phyloP scores from a whole-genome alignment of 1,140 invertebrate genomes.

The Liolophura sinensis region DNA sequence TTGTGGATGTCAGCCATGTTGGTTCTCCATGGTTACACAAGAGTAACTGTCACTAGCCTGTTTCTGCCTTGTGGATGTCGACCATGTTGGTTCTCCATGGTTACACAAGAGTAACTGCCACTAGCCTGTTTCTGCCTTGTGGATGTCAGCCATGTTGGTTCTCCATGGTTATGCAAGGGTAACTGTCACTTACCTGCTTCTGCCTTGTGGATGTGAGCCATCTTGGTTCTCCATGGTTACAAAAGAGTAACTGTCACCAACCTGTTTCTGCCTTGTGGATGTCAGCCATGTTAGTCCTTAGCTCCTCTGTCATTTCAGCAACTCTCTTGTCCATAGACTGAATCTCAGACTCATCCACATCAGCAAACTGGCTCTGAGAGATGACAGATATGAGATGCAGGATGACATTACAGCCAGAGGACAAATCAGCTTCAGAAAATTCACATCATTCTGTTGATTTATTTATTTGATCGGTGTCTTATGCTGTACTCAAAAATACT shows the following conservation, averaged over 20 bases:
- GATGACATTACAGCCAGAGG: too few species aligned
- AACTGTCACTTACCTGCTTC: neutral
- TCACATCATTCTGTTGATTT: too few species aligned
- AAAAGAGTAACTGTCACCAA: constrained; percentile 16
- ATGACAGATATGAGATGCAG: too few species aligned
- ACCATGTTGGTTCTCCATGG: neutral
- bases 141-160: neutral
- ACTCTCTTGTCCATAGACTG: constrained; percentile 62
- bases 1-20: too few species aligned
- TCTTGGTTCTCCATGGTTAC: constrained; percentile 17
- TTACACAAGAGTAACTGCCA: neutral
- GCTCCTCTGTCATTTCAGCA: constrained; percentile 52
- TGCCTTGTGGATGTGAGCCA: neutral
- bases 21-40: too few species aligned
- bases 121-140: neutral
- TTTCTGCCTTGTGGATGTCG: too few species aligned
- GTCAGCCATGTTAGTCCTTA: constrained; percentile 34
- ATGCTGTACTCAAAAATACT: too few species aligned
- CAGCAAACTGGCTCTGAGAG: constrained; percentile 51
- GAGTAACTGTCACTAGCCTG: too few species aligned
- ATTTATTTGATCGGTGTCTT: too few species aligned
- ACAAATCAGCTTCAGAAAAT: too few species aligned
- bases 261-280: constrained; percentile 39
- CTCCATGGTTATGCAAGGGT: neutral
- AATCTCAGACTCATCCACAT: constrained; percentile 63